Evolutionary conservation across 2,797 vertebrate genomes (phyloP), one percentile per base, ranked within the genome.

Genomic region (Arremon aurantiirostris): DNA sequence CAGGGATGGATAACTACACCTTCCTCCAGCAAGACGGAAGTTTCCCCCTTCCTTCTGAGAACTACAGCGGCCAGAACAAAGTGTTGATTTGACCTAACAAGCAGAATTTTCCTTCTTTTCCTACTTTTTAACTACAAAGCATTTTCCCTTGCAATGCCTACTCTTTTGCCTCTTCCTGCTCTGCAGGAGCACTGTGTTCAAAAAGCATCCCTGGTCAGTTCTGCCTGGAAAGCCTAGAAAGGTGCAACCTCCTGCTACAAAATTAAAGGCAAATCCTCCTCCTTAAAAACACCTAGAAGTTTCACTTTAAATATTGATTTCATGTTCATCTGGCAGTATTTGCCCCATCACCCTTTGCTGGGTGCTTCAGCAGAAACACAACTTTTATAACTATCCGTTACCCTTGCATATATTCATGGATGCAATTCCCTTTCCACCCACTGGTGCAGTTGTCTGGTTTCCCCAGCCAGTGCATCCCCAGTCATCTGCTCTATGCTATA

Each of bases 401-500:
- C 50, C 79, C 78, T 66, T 35, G 21, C 76, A 91, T 87, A 68
- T 92, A 86, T 65, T 94, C 23, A 24, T 39, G 76, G 81, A 55
- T 91, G 52, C 78, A 91, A 92, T 82, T 92, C 64, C 68, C 66
- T 60, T 81, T 90, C 78, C 63, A 50, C 70, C 70, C 49, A 60
- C 91, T 10, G 41, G n/a, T 79, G 68, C 66, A 94, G 87, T 82
- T 10, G 9, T 59, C 80, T 81, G 91, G 35, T 28, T 93, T 86
- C 91, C 57, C 50, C 86, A 90, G 59, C 49, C 72, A 80, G 39
- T 85, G 80, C 76, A 66, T 90, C 68, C 78, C 81, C 82, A 95
- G 86, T 89, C 85, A 86, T 92, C 79, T 96, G 60, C 84, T 85
- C 76, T 28, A 65, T 11, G 35, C 47, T 89, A 95, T 95, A 39